Evolutionary conservation across 2,797 vertebrate species (phyloP), one percentile per base, ranked within the genome.

Genomic region (Periparus ater): DNA sequence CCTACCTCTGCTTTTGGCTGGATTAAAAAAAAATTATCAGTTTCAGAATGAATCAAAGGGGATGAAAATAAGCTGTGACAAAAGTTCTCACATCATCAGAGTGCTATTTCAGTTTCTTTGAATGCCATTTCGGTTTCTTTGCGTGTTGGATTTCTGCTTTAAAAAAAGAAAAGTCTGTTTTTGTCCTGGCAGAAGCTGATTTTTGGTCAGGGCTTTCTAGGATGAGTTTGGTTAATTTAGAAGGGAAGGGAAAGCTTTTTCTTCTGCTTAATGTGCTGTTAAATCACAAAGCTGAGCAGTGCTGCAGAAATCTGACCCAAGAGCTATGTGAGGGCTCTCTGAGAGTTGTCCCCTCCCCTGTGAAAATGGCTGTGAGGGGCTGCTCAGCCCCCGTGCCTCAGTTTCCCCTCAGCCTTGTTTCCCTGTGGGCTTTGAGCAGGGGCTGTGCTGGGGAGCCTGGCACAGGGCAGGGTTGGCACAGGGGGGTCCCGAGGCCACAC

Each of bases 31-130:
- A 86, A 50, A 42, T 72, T 48, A 54, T 78, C 53, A 3, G 88
- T 97, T 97, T 97, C 96, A 82, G 71, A 87, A 95, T 96, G 95
- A 97, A 87, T 95, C 83, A 47, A 50, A 34, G 27, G 17, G 40
- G 88, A 50, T 79, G 90, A 93, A 96, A 96, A 96, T 95, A 96
- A 85, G 67, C 67, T 40, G 77, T 53, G 38, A 81, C 83, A 18
- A 53, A 79, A 74, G 86, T 87, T 95, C 84, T 91, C 88, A 67
- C 21, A 57, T 92, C 34, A 71, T 89, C 74, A 22, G 58, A 67
- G 81, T 50, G 67, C 63, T 70, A 53, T 95, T 94, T 96, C 80
- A 3, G 94, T 95, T 96, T 86, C 91, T 80, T 74, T 38, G 70
- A 66, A 67, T 62, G 63, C 67, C 63, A 36, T 94, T 93, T 96